Percentiles rank a stretch among this genome's conserved stretches.
These are phyloP conservation scores for Oscheius sp. DNA, from an alignment of 2,888 invertebrate genomes.

Conservation along the genomic window DNA sequence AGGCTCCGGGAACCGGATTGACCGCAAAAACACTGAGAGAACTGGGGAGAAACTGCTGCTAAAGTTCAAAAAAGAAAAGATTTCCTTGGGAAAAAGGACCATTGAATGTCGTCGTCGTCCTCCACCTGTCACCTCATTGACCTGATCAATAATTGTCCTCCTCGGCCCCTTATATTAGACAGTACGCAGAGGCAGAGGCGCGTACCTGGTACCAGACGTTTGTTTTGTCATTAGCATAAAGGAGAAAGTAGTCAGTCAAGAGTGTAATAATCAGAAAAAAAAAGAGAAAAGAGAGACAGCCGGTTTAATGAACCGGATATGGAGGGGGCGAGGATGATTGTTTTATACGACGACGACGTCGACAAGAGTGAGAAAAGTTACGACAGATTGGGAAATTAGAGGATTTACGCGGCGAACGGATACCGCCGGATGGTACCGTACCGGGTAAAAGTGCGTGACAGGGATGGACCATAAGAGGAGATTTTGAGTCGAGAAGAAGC, in stretches of 20 bases:
- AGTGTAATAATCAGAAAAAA: not conserved
- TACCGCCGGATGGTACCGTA: not conserved
- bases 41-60: not conserved
- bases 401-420: too few species aligned
- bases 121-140: constrained; percentile 30
- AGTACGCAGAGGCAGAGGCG: not conserved
- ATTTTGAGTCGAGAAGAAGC: not conserved
- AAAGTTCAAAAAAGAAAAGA: not conserved
- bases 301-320: constrained; percentile 12
- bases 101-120: constrained; percentile 4
- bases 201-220: not conserved
- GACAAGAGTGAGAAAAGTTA: too few species aligned
- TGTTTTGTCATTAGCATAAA: constrained; percentile 19
- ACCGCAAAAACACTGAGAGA: constrained; percentile 29
- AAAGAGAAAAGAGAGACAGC: not conserved
- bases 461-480: not conserved
- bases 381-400: too few species aligned
- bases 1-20: constrained; percentile 30
- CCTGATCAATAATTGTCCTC: constrained; percentile 30
- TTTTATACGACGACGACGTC: not conserved
- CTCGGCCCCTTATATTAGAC: too few species aligned
- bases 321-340: not conserved
- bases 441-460: not conserved
- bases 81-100: not conserved
- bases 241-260: not conserved